phyloP scores from a whole-genome alignment of 1,140 invertebrate species.

The Brachionus angularis region DNA sequence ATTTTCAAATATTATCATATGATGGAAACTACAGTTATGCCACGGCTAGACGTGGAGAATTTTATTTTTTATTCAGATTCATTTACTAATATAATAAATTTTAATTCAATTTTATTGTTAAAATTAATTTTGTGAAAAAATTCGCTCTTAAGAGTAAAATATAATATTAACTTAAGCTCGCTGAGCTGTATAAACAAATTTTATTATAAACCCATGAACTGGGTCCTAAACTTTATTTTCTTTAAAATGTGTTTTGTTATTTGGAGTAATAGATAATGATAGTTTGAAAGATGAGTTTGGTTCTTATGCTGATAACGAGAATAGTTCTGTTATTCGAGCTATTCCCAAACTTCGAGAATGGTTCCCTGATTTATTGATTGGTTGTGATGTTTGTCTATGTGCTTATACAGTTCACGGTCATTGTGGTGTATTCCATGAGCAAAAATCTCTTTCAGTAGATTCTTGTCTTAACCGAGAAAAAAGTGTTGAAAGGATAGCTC shows the following conservation, averaged over 20 bases:
- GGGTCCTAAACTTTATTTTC: too few relatives aligned
- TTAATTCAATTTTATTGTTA: too few relatives aligned
- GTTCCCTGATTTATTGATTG: conserved; percentile 79
- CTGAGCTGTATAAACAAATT: too few relatives aligned
- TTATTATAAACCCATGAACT: too few relatives aligned
- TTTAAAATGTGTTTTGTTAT: conserved; percentile 76
- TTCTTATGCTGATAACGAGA: conserved; percentile 47
- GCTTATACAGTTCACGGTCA: conserved; percentile 88
- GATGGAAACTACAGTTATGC: too few relatives aligned
- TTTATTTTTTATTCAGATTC: too few relatives aligned
- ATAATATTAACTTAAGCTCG: too few relatives aligned
- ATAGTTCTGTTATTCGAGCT: conserved; percentile 72
- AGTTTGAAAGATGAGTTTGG: conserved; percentile 1
- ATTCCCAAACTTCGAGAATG: conserved; percentile 66
- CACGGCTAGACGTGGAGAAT: too few relatives aligned
- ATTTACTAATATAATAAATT: too few relatives aligned
- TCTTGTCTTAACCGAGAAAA: conserved; percentile 61
- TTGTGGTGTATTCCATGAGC: conserved; percentile 65
- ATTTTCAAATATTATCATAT: too few relatives aligned
- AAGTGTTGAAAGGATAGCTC: conserved; percentile 75
- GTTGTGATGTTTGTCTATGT: conserved; percentile 92
- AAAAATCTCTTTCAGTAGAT: conserved; percentile 62
- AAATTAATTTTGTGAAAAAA: too few relatives aligned
- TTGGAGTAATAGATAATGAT: conserved; percentile 66
- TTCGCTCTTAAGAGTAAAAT: too few relatives aligned